Evolutionary conservation across 2,113 vertebrate species (phyloP).

Genomic region (Pogona vitticeps): DNA sequence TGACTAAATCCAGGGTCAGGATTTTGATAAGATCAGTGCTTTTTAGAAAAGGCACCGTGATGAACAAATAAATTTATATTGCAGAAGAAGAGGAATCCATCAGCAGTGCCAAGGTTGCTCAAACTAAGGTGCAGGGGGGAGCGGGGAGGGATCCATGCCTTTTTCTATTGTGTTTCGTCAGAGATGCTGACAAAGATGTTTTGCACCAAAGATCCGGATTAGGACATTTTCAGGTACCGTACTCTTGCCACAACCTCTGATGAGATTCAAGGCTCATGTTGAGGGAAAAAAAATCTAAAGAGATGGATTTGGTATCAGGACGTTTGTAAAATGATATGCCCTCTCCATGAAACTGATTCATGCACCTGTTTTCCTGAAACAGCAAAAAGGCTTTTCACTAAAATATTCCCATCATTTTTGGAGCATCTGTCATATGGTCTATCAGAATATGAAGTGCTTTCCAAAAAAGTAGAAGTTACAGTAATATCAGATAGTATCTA

Average conservation of each 20-base stretch:
- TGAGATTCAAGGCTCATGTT: background rate
- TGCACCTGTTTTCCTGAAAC: too few species aligned
- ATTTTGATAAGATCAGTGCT: constrained; percentile 10
- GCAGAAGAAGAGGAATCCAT: background rate
- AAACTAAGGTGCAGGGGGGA: too few species aligned
- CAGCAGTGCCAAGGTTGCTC: background rate
- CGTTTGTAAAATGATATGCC: background rate
- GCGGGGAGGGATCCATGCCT: background rate
- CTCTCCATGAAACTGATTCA: too few species aligned
- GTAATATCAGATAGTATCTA: too few species aligned
- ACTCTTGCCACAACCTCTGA: background rate
- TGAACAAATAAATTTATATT: constrained; percentile 5
- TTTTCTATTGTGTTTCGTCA: constrained; percentile 8
- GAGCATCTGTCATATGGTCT: too few species aligned
- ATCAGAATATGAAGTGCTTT: too few species aligned
- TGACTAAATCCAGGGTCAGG: background rate
- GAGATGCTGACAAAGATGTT: background rate
- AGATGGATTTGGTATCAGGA: background rate
- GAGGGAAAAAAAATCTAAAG: background rate
- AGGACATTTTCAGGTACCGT: constrained; percentile 1
- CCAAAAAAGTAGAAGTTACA: too few species aligned
- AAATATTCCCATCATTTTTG: background rate
- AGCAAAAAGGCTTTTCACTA: too few species aligned
- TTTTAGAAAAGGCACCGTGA: background rate
- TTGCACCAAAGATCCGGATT: background rate